Percentiles rank a stretch among this genome's conserved stretches.
Evolutionary conservation across 2,797 vertebrate genomes (phyloP).

Genomic region (Schizopygopsis malacanthus): DNA sequence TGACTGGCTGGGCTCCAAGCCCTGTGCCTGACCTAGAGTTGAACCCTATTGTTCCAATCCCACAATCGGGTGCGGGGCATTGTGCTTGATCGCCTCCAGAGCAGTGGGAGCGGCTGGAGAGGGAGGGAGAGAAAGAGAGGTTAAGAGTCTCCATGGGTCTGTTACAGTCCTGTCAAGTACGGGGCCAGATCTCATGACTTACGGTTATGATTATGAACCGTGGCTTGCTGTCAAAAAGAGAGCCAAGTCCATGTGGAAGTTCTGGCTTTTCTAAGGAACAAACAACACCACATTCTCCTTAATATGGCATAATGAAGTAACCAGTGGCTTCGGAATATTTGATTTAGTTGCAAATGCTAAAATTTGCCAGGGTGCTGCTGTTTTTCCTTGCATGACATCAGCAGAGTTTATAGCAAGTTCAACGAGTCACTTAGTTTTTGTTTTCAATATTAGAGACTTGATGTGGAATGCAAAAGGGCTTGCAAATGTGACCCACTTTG

Average conservation of each 20-base stretch:
- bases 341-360: conserved; percentile 27
- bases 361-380: conserved; percentile 8
- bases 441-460: background rate
- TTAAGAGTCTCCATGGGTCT: conserved; percentile 58
- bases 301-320: conserved; percentile 23
- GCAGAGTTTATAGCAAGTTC: conserved; percentile 19
- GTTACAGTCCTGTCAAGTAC: conserved; percentile 51
- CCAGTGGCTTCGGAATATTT: conserved; percentile 37
- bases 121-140: conserved; percentile 43
- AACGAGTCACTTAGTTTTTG: conserved; percentile 1
- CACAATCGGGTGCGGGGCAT: conserved; percentile 68
- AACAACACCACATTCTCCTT: conserved; percentile 22
- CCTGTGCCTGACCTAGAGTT: conserved; percentile 87
- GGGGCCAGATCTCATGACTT: conserved; percentile 57
- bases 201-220: conserved; percentile 60
- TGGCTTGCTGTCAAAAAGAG: conserved; percentile 45
- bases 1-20: conserved; percentile 85
- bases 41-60: conserved; percentile 88
- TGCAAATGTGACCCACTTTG: background rate
- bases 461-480: background rate
- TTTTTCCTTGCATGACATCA: conserved; percentile 30
- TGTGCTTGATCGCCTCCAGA: conserved; percentile 61
- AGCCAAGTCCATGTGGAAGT: conserved; percentile 56
- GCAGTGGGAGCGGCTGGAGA: conserved; percentile 55
- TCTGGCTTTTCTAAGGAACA: conserved; percentile 33